Conservation (phyloP, 2,888 invertebrate genomes). For the Phyto melanocephala region DNA sequence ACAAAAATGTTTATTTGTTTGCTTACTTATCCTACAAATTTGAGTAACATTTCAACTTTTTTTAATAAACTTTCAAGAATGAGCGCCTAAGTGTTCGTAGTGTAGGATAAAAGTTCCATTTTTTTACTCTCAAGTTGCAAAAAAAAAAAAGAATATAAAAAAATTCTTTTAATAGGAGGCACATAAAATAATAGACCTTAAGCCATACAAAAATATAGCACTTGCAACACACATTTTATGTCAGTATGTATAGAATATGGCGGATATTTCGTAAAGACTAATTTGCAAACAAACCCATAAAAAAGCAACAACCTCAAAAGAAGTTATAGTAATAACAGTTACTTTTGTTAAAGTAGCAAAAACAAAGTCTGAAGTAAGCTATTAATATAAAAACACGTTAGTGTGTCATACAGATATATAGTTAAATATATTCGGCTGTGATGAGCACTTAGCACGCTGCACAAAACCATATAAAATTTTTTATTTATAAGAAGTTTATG, state of each 20-base stretch:
- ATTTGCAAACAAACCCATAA: constrained; percentile 37
- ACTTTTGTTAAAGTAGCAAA: background rate
- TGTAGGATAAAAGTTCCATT: background rate
- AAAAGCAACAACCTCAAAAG: background rate
- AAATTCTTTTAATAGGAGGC: background rate
- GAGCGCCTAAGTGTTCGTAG: background rate
- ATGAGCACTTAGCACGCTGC: too few relatives aligned
- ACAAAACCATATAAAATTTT: too few relatives aligned
- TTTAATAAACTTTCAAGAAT: background rate
- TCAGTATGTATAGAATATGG: background rate
- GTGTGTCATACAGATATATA: too few relatives aligned
- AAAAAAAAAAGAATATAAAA: background rate
- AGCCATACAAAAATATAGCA: background rate
- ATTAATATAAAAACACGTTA: too few relatives aligned
- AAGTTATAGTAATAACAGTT: background rate
- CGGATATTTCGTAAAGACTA: constrained; percentile 33
- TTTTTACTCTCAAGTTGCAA: background rate
- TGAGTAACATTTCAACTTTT: constrained; percentile 17
- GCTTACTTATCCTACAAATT: constrained; percentile 1
- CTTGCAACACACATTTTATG: background rate
- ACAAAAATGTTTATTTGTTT: background rate
- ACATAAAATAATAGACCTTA: background rate
- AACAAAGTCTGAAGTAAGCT: too few relatives aligned
- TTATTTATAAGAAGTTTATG: too few relatives aligned
- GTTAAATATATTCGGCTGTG: too few relatives aligned